These are phyloP conservation scores for Hemibagrus wyckioides DNA, from an alignment of 2,113 vertebrate species.

Conservation along the genomic window DNA sequence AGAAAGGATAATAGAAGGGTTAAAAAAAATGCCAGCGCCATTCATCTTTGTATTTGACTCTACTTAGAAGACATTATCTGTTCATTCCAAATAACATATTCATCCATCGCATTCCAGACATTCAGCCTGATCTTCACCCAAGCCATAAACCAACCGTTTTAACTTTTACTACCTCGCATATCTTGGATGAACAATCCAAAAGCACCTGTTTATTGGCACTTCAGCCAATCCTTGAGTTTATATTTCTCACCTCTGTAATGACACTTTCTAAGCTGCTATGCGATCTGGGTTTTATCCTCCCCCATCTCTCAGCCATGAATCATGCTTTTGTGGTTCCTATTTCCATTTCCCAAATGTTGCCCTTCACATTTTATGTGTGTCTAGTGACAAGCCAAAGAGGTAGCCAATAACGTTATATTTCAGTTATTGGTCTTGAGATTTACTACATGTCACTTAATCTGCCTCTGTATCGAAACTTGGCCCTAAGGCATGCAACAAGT, in stretches of 20 bases:
- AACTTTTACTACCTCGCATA: conserved; percentile 63
- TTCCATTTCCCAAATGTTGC: conserved; percentile 46
- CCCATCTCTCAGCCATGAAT: conserved; percentile 63
- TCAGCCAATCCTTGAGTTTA: conserved; percentile 57
- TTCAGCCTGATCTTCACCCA: conserved; percentile 56
- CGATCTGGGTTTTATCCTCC: conserved; percentile 66
- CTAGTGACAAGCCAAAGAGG: conserved; percentile 68
- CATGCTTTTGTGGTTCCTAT: conserved; percentile 63
- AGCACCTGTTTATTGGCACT: conserved; percentile 56
- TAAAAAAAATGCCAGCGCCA: neutral
- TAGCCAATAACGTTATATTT: conserved; percentile 65
- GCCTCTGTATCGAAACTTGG: conserved; percentile 51
- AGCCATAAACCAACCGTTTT: conserved; percentile 62
- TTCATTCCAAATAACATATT: neutral
- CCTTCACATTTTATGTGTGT: conserved; percentile 64
- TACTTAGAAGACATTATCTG: neutral
- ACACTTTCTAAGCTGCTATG: conserved; percentile 48
- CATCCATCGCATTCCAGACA: neutral
- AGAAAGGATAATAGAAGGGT: no score
- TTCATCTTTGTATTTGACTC: neutral
- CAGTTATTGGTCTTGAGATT: conserved; percentile 65
- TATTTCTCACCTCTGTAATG: conserved; percentile 51
- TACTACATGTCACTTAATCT: conserved; percentile 62
- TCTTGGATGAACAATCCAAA: conserved; percentile 53
- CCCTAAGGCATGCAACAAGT: conserved; percentile 48